These are phyloP conservation scores for Agrochola lychnidis DNA, from an alignment of 2,888 invertebrate species.

Conservation along the genomic window DNA sequence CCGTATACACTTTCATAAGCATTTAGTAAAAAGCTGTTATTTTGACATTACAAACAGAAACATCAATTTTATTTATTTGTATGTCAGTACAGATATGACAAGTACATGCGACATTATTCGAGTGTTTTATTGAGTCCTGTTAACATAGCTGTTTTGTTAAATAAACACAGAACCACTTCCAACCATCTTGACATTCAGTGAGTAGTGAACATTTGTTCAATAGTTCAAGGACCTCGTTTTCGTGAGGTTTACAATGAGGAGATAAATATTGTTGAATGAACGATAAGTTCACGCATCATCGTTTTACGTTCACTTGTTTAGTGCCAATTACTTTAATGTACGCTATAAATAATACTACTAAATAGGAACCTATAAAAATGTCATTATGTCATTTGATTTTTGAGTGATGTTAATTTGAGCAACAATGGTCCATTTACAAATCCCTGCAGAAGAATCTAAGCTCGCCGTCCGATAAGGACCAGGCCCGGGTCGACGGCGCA, in stretches of 20 bases:
- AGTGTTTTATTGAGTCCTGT: slow-evolving; percentile 35
- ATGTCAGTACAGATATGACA: neutral
- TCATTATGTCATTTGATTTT: slow-evolving; percentile 10
- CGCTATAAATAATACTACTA: slow-evolving; percentile 4
- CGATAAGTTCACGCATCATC: slow-evolving; percentile 46
- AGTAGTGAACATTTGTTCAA: slow-evolving; percentile 51
- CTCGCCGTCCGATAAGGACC: too few species aligned
- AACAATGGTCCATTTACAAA: neutral
- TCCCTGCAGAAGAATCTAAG: too few species aligned
- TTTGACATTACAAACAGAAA: too few species aligned
- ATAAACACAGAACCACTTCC: slow-evolving; percentile 42
- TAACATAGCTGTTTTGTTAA: slow-evolving; percentile 52
- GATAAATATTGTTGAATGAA: slow-evolving; percentile 65
- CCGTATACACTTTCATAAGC: too few species aligned
- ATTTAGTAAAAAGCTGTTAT: too few species aligned
- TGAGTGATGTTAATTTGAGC: slow-evolving; percentile 21
- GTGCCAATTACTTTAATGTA: slow-evolving; percentile 19
- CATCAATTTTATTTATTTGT: too few species aligned
- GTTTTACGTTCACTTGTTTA: slow-evolving; percentile 54
- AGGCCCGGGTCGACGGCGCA: too few species aligned
- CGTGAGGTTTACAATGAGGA: slow-evolving; percentile 59
- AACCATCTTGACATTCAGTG: slow-evolving; percentile 58
- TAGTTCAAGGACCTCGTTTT: slow-evolving; percentile 69
- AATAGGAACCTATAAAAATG: slow-evolving; percentile 8
- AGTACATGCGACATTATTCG: slow-evolving; percentile 28